Conservation (phyloP, 2,113 vertebrate species). For the Phaetusa simplex region DNA sequence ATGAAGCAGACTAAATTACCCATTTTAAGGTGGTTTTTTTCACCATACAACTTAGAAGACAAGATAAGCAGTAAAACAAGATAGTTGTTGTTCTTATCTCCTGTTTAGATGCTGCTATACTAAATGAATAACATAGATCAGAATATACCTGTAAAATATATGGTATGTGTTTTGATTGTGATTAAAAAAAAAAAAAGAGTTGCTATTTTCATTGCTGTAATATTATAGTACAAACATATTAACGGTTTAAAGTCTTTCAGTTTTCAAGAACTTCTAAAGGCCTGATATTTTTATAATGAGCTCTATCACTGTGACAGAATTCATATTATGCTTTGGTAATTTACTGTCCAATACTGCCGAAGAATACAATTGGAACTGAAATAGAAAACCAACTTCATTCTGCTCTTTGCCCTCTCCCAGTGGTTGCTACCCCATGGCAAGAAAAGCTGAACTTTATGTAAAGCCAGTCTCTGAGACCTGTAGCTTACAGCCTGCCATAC, state of each 20-base stretch:
- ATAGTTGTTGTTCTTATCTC: neutral
- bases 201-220: neutral
- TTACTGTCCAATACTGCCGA: neutral
- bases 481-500: neutral
- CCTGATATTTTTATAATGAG: neutral
- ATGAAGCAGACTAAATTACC: neutral
- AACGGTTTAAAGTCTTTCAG: neutral
- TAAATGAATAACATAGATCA: rapidly evolving
- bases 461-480: rapidly evolving
- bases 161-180: rapidly evolving
- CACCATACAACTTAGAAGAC: rapidly evolving
- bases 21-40: neutral
- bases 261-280: neutral
- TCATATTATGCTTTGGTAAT: rapidly evolving
- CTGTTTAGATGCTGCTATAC: rapidly evolving
- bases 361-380: neutral
- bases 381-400: neutral
- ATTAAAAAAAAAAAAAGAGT: neutral
- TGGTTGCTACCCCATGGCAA: rapidly evolving
- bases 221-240: rapidly evolving
- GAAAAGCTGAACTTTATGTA: neutral
- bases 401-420: rapidly evolving
- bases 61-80: neutral
- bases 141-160: rapidly evolving
- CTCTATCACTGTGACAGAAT: neutral